Conservation (phyloP, 1,140 invertebrate genomes). For the Harlomillsia oculata region DNA sequence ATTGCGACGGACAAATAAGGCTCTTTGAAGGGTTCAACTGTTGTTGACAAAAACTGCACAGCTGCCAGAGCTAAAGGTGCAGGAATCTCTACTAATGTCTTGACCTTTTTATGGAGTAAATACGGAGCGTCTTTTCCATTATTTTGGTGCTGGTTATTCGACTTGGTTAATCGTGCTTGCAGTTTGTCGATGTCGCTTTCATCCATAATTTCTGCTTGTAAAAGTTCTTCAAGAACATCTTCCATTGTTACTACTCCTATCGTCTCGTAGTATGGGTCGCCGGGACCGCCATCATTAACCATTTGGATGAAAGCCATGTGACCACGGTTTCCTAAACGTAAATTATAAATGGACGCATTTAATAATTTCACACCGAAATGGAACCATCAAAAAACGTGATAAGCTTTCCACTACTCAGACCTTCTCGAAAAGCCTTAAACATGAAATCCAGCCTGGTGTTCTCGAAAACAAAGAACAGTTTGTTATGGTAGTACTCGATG, state of each 20-base stretch:
- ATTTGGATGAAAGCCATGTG: slow-evolving; percentile 45
- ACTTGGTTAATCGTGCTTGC: slow-evolving; percentile 7
- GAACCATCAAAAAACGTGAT: not conserved
- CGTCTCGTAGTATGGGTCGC: slow-evolving; percentile 45
- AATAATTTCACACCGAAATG: not conserved
- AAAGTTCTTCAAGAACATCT: slow-evolving; percentile 47
- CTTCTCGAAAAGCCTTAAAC: slow-evolving; percentile 57
- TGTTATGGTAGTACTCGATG: slow-evolving; percentile 55
- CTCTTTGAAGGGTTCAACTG: slow-evolving; percentile 25
- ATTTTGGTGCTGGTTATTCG: no score
- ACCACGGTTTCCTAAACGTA: slow-evolving; percentile 36
- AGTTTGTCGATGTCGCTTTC: slow-evolving; percentile 30
- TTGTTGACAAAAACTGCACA: slow-evolving; percentile 16
- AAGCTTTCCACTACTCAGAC: slow-evolving; percentile 37
- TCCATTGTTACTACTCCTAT: slow-evolving; percentile 46
- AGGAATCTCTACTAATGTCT: slow-evolving; percentile 9
- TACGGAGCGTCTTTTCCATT: slow-evolving; percentile 16
- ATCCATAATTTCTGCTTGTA: slow-evolving; percentile 39
- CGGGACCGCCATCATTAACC: slow-evolving; percentile 40
- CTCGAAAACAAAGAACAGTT: slow-evolving; percentile 50
- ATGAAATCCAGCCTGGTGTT: slow-evolving; percentile 53
- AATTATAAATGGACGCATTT: not conserved
- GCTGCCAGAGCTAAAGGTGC: slow-evolving; percentile 18
- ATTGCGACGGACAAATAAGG: slow-evolving; percentile 15
- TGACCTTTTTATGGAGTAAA: slow-evolving; percentile 1